A percentile compares a stretch with the other conserved stretches of the same genome.
These are phyloP conservation scores for Chelidonichthys spinosus DNA, from an alignment of 2,797 vertebrate species.

Conservation along the genomic window DNA sequence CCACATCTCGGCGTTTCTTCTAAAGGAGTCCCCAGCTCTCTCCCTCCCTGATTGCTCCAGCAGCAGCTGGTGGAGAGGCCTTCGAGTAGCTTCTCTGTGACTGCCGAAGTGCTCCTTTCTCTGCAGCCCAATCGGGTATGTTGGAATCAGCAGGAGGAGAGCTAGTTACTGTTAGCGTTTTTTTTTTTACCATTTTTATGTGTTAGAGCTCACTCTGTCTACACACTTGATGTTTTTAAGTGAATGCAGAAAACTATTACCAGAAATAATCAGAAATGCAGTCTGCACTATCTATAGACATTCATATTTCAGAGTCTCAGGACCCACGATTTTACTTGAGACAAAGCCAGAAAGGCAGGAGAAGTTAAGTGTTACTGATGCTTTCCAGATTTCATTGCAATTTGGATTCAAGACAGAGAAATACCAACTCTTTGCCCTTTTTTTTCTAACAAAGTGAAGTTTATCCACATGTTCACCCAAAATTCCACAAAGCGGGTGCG, in stretches of 20 bases:
- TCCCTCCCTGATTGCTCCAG: background rate
- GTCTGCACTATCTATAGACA: constrained; percentile 14
- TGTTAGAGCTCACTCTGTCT: background rate
- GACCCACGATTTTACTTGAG: background rate
- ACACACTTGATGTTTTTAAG: background rate
- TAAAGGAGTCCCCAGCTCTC: background rate
- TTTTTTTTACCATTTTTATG: background rate
- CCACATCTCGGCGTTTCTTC: constrained; percentile 5
- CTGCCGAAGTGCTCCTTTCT: background rate
- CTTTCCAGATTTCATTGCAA: constrained; percentile 11
- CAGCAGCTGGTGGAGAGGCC: constrained; percentile 6
- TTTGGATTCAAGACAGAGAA: constrained; percentile 20
- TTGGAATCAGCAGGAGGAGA: too few relatives aligned
- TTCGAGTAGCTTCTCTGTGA: background rate
- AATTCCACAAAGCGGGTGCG: constrained; percentile 17
- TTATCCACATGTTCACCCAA: constrained; percentile 9
- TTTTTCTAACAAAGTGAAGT: constrained; percentile 16
- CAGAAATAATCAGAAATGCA: background rate
- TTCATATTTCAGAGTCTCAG: background rate
- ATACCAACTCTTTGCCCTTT: background rate
- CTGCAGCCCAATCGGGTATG: background rate
- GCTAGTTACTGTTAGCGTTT: too few relatives aligned
- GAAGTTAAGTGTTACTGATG: background rate
- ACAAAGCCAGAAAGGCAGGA: constrained; percentile 6
- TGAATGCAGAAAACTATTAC: background rate